These are phyloP conservation scores for Empis livida DNA, from an alignment of 2,888 invertebrate genomes.

Conservation along the genomic window DNA sequence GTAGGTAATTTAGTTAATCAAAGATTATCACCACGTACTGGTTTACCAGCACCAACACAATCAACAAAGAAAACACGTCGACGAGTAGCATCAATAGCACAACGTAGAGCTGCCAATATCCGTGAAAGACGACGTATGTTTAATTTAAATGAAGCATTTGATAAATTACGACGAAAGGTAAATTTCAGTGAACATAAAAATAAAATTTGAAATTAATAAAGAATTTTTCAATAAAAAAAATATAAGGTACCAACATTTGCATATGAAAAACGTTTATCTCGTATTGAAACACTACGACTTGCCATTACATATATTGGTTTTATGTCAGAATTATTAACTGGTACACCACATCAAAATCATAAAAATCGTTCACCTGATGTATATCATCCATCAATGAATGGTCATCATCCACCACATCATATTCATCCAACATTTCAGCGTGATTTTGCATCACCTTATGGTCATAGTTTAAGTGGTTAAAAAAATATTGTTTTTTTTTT, in stretches of 20 bases:
- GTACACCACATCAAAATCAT: conserved; percentile 40
- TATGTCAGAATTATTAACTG: conserved; percentile 80
- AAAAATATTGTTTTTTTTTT: too few relatives aligned
- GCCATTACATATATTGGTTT: conserved; percentile 95
- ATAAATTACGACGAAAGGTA: conserved; percentile 77
- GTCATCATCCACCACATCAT: conserved; percentile 32
- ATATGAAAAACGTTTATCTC: conserved; percentile 87
- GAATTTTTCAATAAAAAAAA: not conserved
- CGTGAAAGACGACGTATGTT: conserved; percentile 89
- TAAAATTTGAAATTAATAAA: not conserved
- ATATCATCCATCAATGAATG: conserved; percentile 27
- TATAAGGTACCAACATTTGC: conserved; percentile 82
- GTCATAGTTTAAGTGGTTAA: conserved; percentile 13
- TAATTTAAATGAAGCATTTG: conserved; percentile 91
- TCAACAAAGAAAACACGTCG: conserved; percentile 67
- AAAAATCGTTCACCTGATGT: conserved; percentile 29
- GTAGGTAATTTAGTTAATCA: conserved; percentile 38
- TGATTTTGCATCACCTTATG: conserved; percentile 34
- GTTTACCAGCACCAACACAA: conserved; percentile 22
- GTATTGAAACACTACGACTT: conserved; percentile 86
- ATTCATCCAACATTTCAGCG: conserved; percentile 33
- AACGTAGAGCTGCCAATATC: conserved; percentile 84
- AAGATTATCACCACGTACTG: conserved; percentile 22
- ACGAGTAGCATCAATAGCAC: conserved; percentile 80
- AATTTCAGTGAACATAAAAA: not conserved